Evolutionary conservation across 2,113 vertebrate species (phyloP), one percentile per base, ranked within the genome.

Genomic region (Tenebrosternarchus preto): DNA sequence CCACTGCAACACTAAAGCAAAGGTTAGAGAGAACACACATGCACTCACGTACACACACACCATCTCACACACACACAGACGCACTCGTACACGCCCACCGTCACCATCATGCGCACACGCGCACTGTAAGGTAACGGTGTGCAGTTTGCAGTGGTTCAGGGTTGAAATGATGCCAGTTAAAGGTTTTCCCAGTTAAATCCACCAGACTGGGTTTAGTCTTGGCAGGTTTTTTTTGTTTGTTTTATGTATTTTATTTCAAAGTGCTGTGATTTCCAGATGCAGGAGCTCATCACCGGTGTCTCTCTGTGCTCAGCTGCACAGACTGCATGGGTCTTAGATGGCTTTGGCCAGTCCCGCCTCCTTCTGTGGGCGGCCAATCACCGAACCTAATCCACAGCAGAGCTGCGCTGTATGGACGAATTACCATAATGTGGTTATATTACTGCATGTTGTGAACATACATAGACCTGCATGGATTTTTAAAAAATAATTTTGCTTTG

Each of bases 1-100:
- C 56, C 92, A 74, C 74, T 93, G 95, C 87, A 88, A 90, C 88
- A 88, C 75, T 2, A 92, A 89, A 86, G 74, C 80, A 27, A 73
- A 87, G 91, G 92, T 94, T 89, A 9, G 75, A 6, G 0, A 3
- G 9, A 22, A 3, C 11, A 9, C 12, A 53, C 27, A 36, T 16
- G 64, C 71, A 78, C 22, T 22, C 16, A 43, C 11, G 25, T 59
- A 46, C 31, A 16, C 20, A 64, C 73, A 71, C 66, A 46, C 27
- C 56, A n/a, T n/a, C 22, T 5, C 29, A 57, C 6, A 3, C 15
- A 19, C 20, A 53, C 33, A 46, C 8, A 36, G 19, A 43, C 55
- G n/a, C n/a, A n/a, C n/a, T n/a, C 11, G 25, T 59, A 46, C 31
- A 16, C 20, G 55, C 73, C 63, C 66, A 46, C 27, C 56, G n/a